Conservation (phyloP, 1,140 invertebrate species). For the Platorchestia sp. region DNA sequence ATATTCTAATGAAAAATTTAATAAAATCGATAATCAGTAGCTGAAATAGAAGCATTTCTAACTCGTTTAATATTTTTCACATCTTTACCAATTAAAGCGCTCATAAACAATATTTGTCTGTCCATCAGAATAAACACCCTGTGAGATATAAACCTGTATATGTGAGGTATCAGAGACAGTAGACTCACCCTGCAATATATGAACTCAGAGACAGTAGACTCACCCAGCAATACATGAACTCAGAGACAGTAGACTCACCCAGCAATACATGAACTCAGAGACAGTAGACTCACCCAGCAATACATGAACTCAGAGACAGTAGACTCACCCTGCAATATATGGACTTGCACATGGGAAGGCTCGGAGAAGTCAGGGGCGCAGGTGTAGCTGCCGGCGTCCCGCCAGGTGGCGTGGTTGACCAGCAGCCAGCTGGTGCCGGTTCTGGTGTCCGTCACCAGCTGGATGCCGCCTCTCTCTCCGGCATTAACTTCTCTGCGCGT, state of each 20-base stretch:
- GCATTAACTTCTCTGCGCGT: constrained; percentile 57
- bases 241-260: neutral
- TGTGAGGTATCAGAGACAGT: neutral
- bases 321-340: constrained; percentile 70
- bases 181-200: constrained; percentile 69
- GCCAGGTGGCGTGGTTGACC: constrained; percentile 85
- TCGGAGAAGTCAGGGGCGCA: constrained; percentile 70
- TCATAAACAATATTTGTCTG: too few relatives aligned
- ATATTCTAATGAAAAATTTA: too few relatives aligned
- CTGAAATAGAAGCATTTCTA: too few relatives aligned
- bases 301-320: constrained; percentile 66
- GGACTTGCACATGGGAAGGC: constrained; percentile 69
- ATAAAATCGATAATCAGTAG: too few relatives aligned
- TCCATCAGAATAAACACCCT: constrained; percentile 68
- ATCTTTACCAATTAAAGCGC: too few relatives aligned
- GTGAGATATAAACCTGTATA: constrained; percentile 68
- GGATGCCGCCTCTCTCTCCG: constrained; percentile 61
- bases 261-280: neutral
- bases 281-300: constrained; percentile 68
- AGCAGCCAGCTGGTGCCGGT: constrained; percentile 83
- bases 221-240: too few relatives aligned
- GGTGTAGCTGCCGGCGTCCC: constrained; percentile 80
- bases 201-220: neutral
- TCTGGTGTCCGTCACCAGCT: constrained; percentile 64
- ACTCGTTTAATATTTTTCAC: too few relatives aligned